Percentiles rank a stretch among this genome's conserved stretches.
phyloP scores from a whole-genome alignment of 2,797 vertebrate species.

The Fistularia tabacaria region DNA sequence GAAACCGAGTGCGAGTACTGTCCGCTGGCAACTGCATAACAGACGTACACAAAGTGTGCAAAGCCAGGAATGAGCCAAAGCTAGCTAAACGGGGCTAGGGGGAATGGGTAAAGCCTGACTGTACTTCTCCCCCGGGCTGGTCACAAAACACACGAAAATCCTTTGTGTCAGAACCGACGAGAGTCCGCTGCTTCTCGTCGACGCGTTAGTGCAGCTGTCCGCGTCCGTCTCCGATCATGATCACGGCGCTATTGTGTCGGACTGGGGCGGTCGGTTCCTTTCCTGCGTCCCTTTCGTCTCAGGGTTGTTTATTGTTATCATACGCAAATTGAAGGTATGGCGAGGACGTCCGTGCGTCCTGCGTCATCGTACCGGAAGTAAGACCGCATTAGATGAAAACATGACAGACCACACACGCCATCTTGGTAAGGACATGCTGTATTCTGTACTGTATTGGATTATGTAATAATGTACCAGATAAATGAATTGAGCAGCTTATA shows the following conservation, averaged over 20 bases:
- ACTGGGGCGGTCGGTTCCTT: slow-evolving; percentile 51
- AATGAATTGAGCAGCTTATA: no score
- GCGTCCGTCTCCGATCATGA: slow-evolving; percentile 37
- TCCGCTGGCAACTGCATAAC: slow-evolving; percentile 80
- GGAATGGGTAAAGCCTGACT: slow-evolving; percentile 59
- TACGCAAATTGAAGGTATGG: slow-evolving; percentile 65
- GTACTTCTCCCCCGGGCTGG: slow-evolving; percentile 49
- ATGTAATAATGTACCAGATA: no score
- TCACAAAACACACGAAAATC: slow-evolving; percentile 62
- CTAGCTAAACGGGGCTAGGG: slow-evolving; percentile 68
- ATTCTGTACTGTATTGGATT: no score
- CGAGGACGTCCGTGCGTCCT: slow-evolving; percentile 54
- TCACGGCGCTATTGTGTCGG: slow-evolving; percentile 46
- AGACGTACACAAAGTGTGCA: slow-evolving; percentile 65
- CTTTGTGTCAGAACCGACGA: slow-evolving; percentile 55
- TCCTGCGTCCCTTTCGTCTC: slow-evolving; percentile 54
- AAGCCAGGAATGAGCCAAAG: slow-evolving; percentile 63
- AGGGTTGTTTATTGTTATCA: slow-evolving; percentile 85
- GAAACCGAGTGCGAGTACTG: slow-evolving; percentile 65
- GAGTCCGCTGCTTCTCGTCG: slow-evolving; percentile 22
- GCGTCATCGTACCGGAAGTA: slow-evolving; percentile 48
- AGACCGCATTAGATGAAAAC: neutral
- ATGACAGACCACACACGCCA: slow-evolving; percentile 37
- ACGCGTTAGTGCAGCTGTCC: slow-evolving; percentile 21
- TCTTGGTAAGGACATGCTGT: slow-evolving; percentile 53